Conservation (phyloP, 2,113 vertebrate genomes). For the Tachysurus vachellii region DNA sequence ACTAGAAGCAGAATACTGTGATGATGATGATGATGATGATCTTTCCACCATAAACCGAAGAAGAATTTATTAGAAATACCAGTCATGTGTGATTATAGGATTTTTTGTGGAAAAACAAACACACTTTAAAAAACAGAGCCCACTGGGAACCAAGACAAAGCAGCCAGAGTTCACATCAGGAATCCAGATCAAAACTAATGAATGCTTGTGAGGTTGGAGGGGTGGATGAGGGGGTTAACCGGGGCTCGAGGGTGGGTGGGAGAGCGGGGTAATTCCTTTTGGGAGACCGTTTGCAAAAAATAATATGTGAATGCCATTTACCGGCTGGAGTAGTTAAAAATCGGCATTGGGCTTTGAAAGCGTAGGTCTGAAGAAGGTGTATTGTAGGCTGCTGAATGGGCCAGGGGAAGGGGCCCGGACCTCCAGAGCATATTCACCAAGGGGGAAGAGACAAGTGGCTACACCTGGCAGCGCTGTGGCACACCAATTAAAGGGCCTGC, state of each 20-base stretch:
- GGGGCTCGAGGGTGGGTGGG: conserved; percentile 53
- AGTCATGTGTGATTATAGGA: background rate
- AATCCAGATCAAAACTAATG: conserved; percentile 59
- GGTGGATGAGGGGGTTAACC: conserved; percentile 54
- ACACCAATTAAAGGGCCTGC: conserved; percentile 72
- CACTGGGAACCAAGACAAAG: conserved; percentile 28
- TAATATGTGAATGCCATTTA: conserved; percentile 66
- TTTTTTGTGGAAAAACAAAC: conserved; percentile 30
- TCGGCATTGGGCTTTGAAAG: conserved; percentile 57
- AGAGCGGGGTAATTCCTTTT: conserved; percentile 63
- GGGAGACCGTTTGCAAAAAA: conserved; percentile 57
- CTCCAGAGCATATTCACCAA: conserved; percentile 59
- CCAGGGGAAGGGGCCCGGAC: conserved; percentile 56
- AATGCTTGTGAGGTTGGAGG: conserved; percentile 53
- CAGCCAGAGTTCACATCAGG: conserved; percentile 52
- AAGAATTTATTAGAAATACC: background rate
- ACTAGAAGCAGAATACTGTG: background rate
- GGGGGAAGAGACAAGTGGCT: conserved; percentile 73
- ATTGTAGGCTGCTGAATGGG: conserved; percentile 61
- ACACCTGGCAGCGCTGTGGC: conserved; percentile 75
- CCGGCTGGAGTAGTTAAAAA: conserved; percentile 59
- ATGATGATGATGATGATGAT: background rate
- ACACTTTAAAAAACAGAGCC: conserved; percentile 19
- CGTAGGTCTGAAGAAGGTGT: conserved; percentile 47
- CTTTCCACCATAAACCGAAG: background rate